These are phyloP conservation scores for Apodemia mormo DNA, from an alignment of 2,888 invertebrate species.

Conservation along the genomic window DNA sequence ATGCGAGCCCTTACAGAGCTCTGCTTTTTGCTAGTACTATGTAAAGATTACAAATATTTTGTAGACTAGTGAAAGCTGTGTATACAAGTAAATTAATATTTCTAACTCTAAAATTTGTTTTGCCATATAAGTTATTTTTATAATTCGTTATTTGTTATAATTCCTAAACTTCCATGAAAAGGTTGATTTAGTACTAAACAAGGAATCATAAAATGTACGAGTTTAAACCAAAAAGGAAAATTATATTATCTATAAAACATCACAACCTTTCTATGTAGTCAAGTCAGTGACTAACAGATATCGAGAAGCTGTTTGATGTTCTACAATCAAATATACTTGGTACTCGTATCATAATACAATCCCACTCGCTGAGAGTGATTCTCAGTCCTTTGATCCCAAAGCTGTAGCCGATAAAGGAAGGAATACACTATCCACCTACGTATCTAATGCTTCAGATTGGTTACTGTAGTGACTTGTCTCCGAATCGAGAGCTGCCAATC, in stretches of 20 bases:
- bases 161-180: neutral
- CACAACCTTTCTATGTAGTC: neutral
- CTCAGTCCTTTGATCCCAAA: conserved; percentile 20
- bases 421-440: neutral
- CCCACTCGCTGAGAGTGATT: conserved; percentile 15
- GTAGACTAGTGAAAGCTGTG: no score
- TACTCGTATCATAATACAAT: conserved; percentile 19
- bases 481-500: neutral
- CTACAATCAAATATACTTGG: conserved; percentile 18
- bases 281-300: conserved; percentile 12
- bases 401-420: neutral
- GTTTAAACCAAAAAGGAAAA: neutral
- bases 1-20: no score
- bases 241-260: neutral
- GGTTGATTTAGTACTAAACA: no score
- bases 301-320: conserved; percentile 3
- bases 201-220: neutral
- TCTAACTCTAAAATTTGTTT: no score
- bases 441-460: neutral
- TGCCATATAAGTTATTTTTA: no score
- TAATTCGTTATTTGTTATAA: neutral
- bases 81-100: no score
- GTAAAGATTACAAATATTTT: no score
- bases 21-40: no score
- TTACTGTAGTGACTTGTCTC: neutral